phyloP scores from a whole-genome alignment of 2,888 invertebrate species.

The Morpho achilles region DNA sequence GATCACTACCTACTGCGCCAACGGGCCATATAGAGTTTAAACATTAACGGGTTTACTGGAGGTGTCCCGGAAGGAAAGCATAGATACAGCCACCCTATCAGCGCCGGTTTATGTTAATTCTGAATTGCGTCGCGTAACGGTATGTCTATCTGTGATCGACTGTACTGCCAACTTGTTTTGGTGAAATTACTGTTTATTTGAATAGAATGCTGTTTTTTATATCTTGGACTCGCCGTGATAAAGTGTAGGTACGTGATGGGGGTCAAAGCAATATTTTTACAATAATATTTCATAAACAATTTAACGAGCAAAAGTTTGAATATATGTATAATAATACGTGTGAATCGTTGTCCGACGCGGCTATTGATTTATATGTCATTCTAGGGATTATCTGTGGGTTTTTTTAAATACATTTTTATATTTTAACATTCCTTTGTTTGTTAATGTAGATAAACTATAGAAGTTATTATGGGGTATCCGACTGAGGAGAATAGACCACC shows the following conservation, averaged over 20 bases:
- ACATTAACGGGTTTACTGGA: neutral
- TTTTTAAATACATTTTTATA: too few relatives aligned
- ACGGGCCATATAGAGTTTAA: too few relatives aligned
- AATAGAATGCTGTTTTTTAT: conserved; percentile 15
- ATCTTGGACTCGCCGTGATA: conserved; percentile 4
- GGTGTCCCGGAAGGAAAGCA: neutral
- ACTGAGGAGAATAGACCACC: too few relatives aligned
- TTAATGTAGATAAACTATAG: too few relatives aligned
- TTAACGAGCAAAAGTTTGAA: conserved; percentile 3
- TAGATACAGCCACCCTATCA: neutral
- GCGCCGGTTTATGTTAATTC: conserved; percentile 24
- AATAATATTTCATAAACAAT: conserved; percentile 5
- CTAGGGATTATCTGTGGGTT: neutral
- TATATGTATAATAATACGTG: neutral
- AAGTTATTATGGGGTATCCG: too few relatives aligned
- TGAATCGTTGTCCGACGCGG: too few relatives aligned
- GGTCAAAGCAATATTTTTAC: conserved; percentile 17
- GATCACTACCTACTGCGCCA: too few relatives aligned
- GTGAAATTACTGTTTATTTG: conserved; percentile 15
- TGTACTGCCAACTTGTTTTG: conserved; percentile 18
- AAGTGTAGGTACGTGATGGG: conserved; percentile 10
- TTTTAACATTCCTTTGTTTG: too few relatives aligned
- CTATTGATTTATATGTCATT: neutral
- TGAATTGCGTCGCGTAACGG: conserved; percentile 28
- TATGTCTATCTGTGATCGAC: conserved; percentile 20